These are phyloP conservation scores for Drosophila neoperkinsi DNA, from an alignment of 2,888 invertebrate genomes.

Conservation along the genomic window DNA sequence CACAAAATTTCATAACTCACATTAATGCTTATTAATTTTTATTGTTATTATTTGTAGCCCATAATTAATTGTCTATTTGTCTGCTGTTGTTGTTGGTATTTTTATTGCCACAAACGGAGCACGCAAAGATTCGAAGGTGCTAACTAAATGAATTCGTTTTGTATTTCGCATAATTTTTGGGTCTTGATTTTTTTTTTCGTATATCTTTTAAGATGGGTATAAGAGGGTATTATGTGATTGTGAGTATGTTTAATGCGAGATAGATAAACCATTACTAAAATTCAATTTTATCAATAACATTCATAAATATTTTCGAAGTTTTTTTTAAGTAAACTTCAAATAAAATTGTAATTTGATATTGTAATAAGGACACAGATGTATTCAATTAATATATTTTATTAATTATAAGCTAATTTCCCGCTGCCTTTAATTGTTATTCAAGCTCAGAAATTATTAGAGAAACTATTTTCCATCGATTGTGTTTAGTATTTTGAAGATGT, in stretches of 20 bases:
- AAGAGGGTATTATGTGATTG: not conserved
- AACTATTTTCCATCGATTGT: not conserved
- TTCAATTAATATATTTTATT: not conserved
- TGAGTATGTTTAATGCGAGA: not conserved
- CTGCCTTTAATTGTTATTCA: not conserved
- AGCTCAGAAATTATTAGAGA: not conserved
- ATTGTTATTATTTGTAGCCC: constrained; percentile 78
- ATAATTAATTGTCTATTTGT: constrained; percentile 78
- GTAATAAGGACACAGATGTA: not conserved
- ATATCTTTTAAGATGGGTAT: not conserved
- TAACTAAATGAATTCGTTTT: constrained; percentile 75
- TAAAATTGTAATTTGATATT: not conserved
- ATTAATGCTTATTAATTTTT: constrained; percentile 79
- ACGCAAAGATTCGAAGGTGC: constrained; percentile 56
- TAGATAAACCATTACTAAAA: not conserved
- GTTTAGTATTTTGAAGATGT: not conserved
- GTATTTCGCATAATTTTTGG: constrained; percentile 11
- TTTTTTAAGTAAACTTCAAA: not conserved
- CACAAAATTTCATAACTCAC: constrained; percentile 72
- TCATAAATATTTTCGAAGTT: not conserved
- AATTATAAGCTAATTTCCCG: not conserved
- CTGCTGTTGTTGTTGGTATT: constrained; percentile 46
- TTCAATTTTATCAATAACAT: not conserved
- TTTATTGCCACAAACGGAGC: constrained; percentile 46
- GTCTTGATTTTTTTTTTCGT: constrained; percentile 7